These are phyloP conservation scores for Labeo calbasu DNA, from an alignment of 2,797 vertebrate genomes.

Conservation along the genomic window DNA sequence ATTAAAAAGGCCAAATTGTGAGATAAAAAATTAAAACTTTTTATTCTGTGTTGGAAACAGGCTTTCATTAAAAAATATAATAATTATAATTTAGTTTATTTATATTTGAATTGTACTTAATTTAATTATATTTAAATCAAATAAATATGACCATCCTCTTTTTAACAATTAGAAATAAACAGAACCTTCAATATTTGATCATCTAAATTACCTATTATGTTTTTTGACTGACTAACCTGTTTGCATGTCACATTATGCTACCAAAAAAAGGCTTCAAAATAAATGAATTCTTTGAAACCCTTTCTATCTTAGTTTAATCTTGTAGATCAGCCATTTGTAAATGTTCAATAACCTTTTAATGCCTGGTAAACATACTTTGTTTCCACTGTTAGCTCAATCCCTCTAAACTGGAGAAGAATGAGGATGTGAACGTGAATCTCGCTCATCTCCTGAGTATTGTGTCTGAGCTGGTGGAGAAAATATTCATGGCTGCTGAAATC, in stretches of 20 bases:
- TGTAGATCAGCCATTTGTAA: background rate
- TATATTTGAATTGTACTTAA: background rate
- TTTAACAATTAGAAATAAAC: background rate
- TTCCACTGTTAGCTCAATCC: conserved; percentile 87
- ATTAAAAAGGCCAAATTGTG: background rate
- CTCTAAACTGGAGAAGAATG: conserved; percentile 98
- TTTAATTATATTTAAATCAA: background rate
- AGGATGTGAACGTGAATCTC: conserved; percentile 94
- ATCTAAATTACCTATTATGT: background rate
- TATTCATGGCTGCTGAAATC: conserved; percentile 99
- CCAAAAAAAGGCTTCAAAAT: background rate
- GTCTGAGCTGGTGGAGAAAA: conserved; percentile 96
- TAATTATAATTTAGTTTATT: background rate
- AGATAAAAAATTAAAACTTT: background rate
- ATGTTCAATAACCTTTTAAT: background rate
- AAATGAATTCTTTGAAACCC: background rate
- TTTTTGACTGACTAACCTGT: background rate
- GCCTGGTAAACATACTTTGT: background rate
- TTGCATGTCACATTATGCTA: background rate
- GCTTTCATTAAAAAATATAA: background rate
- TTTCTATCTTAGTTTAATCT: too few relatives aligned
- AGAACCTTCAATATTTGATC: background rate
- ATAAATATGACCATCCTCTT: background rate
- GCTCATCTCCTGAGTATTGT: conserved; percentile 91
- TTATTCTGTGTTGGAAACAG: background rate